A percentile compares a stretch with the other conserved stretches of the same genome.
Evolutionary conservation across 2,113 vertebrate genomes (phyloP).

Genomic region (Chaenogobius annularis): DNA sequence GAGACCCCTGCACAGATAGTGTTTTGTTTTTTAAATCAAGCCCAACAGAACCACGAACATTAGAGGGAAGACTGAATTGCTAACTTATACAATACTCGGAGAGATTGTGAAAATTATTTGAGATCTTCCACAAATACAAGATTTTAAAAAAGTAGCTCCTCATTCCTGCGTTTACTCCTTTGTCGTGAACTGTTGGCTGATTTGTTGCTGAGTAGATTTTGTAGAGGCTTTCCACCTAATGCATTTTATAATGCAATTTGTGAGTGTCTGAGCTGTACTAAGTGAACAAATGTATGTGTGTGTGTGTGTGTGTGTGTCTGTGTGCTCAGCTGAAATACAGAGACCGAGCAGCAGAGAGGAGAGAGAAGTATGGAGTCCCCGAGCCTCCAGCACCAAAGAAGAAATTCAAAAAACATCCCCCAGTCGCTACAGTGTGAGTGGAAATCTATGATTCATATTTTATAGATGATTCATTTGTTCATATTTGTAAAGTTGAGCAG

Average conservation of each 20-base stretch:
- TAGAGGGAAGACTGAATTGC: no score
- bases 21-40: no score
- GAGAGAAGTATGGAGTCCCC: constrained; percentile 91
- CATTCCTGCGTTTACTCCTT: background rate
- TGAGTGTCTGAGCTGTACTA: background rate
- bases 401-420: constrained; percentile 80
- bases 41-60: no score
- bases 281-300: background rate
- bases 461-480: background rate
- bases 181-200: background rate
- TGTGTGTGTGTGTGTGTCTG: no score
- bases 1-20: no score
- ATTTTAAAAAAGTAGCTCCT: background rate
- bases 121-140: background rate
- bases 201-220: background rate
- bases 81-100: no score
- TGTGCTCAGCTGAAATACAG: constrained; percentile 88
- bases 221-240: background rate
- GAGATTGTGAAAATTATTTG: no score
- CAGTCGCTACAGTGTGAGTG: constrained; percentile 42
- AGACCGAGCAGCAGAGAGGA: constrained; percentile 91
- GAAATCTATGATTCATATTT: background rate
- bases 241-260: background rate
- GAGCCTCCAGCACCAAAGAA: constrained; percentile 91
- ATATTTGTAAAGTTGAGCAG: background rate